Evolutionary conservation across 2,113 vertebrate species (phyloP).

Genomic region (Fulica atra): DNA sequence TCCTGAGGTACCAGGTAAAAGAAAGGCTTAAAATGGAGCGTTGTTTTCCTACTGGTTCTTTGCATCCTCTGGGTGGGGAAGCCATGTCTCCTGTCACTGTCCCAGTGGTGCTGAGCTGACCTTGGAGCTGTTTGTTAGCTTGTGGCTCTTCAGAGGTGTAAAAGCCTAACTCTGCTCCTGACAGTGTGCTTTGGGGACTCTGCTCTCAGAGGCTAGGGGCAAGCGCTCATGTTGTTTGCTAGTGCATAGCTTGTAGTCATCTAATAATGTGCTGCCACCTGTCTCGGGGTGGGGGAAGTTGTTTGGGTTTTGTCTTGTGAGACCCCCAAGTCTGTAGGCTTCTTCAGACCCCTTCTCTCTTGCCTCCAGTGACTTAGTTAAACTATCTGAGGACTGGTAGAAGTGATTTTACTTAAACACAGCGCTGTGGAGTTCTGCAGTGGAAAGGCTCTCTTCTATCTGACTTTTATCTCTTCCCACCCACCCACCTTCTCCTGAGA

Average conservation of each 20-base stretch:
- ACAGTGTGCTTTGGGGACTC: not conserved
- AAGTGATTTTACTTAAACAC: not conserved
- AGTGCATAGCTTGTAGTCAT: fast-evolving
- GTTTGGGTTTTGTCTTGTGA: not conserved
- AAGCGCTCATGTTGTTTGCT: fast-evolving
- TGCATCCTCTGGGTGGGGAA: not conserved
- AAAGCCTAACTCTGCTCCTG: not conserved
- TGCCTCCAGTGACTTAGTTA: not conserved
- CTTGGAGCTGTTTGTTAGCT: not conserved
- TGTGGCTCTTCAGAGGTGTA: not conserved
- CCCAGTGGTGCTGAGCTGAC: fast-evolving
- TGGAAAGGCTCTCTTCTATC: not conserved
- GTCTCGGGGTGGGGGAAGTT: fast-evolving
- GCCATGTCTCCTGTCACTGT: not conserved
- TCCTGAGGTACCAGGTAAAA: not conserved
- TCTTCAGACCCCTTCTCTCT: fast-evolving
- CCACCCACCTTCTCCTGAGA: no score
- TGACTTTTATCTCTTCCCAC: not conserved
- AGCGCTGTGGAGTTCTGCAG: not conserved
- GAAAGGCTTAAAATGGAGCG: not conserved
- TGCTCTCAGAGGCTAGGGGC: not conserved
- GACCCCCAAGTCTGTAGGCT: no score
- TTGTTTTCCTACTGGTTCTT: not conserved
- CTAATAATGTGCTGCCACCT: not conserved
- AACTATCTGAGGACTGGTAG: not conserved